phyloP scores from a whole-genome alignment of 2,113 vertebrate species.

The Tonatia bakeri region DNA sequence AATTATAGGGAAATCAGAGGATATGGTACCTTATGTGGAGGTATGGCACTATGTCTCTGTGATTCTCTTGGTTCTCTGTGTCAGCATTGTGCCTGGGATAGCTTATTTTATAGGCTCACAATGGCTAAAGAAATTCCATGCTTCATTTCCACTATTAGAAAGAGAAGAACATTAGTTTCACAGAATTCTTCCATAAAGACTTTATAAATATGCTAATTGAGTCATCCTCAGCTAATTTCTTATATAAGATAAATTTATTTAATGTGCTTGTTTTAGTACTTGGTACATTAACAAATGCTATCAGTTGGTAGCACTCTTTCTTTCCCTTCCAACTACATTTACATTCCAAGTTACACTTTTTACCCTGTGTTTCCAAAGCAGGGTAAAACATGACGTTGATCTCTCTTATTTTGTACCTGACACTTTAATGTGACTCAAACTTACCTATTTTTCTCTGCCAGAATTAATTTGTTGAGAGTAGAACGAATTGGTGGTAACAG shows the following conservation, averaged over 20 bases:
- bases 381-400: neutral
- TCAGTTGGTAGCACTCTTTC: neutral
- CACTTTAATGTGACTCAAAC: neutral
- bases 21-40: neutral
- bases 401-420: neutral
- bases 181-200: neutral
- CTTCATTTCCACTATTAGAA: neutral
- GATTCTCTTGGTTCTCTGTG: neutral
- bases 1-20: neutral
- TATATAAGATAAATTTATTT: neutral
- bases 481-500: neutral
- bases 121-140: neutral
- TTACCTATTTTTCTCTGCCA: neutral
- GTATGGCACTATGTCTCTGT: neutral
- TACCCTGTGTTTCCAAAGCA: neutral
- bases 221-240: neutral
- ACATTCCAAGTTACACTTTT: neutral
- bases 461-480: neutral
- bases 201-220: neutral
- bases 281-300: neutral
- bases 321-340: neutral
- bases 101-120: neutral
- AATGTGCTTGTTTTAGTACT: neutral
- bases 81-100: neutral
- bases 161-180: neutral